Base-by-base conservation (phyloP, 2,113 vertebrate species). In the Gavia stellata region DNA sequence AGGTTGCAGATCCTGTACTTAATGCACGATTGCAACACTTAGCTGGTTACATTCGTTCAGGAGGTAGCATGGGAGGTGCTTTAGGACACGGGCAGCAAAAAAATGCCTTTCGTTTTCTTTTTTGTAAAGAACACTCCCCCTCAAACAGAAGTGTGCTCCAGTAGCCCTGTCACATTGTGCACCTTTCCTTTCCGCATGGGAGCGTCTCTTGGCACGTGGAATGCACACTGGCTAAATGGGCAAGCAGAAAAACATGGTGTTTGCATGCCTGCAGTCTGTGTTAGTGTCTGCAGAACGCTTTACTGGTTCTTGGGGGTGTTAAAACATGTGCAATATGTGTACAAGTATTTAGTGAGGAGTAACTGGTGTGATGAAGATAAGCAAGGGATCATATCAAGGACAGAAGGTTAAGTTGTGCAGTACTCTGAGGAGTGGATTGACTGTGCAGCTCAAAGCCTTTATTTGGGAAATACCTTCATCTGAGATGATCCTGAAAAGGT, bases 101-200 rank as follows among this genome's bases (percentile, higher is more conserved):
- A 6, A 70, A n/a, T 34, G 23, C 12, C 6, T 50, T 5, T 47
- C 21, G 17, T 25, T 50, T 17, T 21, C 3, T 28, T 26, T 58
- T 21, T 44, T 24, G n/a, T 16, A 3, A n/a, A 66, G 53, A 63
- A 7, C 3, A 0, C 15, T 36, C 58, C 14, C 18, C 23, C n/a
- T 72, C 17, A 14, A 12, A 3, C 14, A 31, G 23, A 17, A 63
- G 8, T 5, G 2, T 0, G 0, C 11, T 77, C 15, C 29, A 2
- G 12, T 3, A 42, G 59, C n/a, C 9, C 31, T 17, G 29, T 17
- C 2, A 4, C 6, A 0, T 15, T 20, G 26, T 11, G 31, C 9
- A 9, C 42, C 19, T 38, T 38, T 42, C 40, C 56, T 66, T 61
- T 45, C 29, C 49, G 40, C 10, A 10, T 1, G 24, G 21, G 45